Evolutionary conservation across 1,140 invertebrate genomes (phyloP), one percentile per base, ranked within the genome.

Genomic region (Cryptotermes secundus): DNA sequence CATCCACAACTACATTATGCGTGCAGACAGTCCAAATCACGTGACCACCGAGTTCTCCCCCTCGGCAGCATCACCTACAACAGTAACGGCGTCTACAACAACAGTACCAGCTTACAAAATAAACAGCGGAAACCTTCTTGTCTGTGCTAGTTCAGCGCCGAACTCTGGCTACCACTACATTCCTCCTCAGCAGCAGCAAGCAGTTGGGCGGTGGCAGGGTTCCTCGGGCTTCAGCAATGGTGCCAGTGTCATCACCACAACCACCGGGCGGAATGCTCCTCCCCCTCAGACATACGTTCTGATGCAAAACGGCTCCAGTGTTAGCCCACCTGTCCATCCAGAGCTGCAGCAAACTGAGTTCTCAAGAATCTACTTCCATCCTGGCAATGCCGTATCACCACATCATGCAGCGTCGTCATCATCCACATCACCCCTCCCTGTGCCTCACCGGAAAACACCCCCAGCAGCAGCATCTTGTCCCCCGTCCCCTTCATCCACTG

Each of bases 1-100:
- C 85, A 96, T 97, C 87, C 96, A 97, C 89, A 96, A 96, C 88
- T 97, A 96, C 88, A 96, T 97, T 88, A 96, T 96, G 94, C 92
- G 95, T 53, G 94, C 93, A 14, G 93, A 94, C 84, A 89, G 36
- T 22, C 36, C 91, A 0, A 89, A 88, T 31, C 81, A 45, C 26
- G n/a, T 72, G 59, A 9, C 59, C 59, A 82, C n/a, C 34, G 80
- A 81, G 31, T 85, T n/a, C 14, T 81, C 84, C 16, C 42, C 49
- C 16, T 49, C 84, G 26, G 80, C 80, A 34, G 3, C 34, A 34
- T 80, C 80, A 7, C 81, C 81, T 26, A 45, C 65, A 34, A 34
- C 85, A 24, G 83, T 35, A 22, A 42, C 72, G 31, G 82, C 82
- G 10, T 53, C 81, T 31, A 84, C 83, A 22, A n/a, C 35, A 16